A percentile compares a stretch with the other conserved stretches of the same genome.
Conservation (phyloP, 35 echinoderm and acorn worm species). For the Ptychodera flava region DNA sequence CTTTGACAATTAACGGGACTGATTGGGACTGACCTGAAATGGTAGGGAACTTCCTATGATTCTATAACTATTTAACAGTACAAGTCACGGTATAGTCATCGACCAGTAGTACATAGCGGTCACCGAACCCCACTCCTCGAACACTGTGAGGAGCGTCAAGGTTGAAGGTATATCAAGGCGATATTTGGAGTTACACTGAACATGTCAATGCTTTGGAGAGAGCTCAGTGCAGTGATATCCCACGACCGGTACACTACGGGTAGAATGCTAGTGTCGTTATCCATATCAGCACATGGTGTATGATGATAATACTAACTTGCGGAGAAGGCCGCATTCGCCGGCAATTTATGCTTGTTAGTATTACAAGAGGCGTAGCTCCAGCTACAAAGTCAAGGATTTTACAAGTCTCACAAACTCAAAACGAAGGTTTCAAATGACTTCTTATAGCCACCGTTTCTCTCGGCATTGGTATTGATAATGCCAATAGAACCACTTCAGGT, state of each 20-base stretch:
- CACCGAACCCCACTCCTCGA: too few relatives aligned
- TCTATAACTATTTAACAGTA: too few relatives aligned
- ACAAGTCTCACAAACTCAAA: background rate
- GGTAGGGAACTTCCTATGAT: too few relatives aligned
- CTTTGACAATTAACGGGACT: too few relatives aligned
- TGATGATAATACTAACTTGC: background rate
- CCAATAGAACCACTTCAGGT: conserved; percentile 8
- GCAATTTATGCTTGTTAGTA: background rate
- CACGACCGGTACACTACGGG: too few relatives aligned
- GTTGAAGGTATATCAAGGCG: too few relatives aligned
- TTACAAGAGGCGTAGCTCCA: background rate
- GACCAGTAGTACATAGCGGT: too few relatives aligned
- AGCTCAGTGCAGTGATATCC: too few relatives aligned
- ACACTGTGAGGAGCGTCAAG: too few relatives aligned
- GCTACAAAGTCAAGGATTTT: background rate
- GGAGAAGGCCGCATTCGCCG: background rate
- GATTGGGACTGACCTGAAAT: too few relatives aligned
- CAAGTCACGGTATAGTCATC: too few relatives aligned
- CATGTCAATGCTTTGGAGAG: too few relatives aligned
- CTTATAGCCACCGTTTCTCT: conserved; percentile 19
- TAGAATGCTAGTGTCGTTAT: background rate
- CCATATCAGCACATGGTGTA: background rate
- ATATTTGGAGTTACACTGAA: background rate
- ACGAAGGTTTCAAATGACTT: conserved; percentile 11
- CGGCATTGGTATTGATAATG: conserved; percentile 16